Evolutionary conservation across 2,888 invertebrate species (phyloP).

Genomic region (Nysson spinosus): DNA sequence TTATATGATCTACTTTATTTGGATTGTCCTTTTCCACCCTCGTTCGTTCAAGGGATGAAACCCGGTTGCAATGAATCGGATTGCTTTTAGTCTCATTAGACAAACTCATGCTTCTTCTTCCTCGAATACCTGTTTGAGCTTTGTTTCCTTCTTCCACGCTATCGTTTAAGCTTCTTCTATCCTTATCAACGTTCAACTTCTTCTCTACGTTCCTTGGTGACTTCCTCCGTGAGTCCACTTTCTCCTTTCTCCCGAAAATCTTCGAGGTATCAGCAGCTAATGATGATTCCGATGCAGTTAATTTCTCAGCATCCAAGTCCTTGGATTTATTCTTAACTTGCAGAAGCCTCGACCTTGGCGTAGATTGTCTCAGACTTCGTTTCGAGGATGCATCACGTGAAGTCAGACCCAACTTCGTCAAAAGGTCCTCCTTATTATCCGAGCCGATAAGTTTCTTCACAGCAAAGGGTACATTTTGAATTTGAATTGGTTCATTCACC

Average conservation of each 20-base stretch:
- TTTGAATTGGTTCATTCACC: conserved; percentile 43
- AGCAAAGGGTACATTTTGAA: conserved; percentile 55
- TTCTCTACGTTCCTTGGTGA: conserved; percentile 63
- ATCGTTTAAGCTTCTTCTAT: conserved; percentile 6
- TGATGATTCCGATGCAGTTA: background rate
- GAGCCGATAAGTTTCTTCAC: conserved; percentile 61
- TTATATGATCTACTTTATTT: conserved; percentile 7
- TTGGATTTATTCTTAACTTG: background rate
- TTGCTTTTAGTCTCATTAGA: conserved; percentile 1
- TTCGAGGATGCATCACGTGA: conserved; percentile 35
- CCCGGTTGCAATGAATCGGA: no score
- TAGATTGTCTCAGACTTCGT: conserved; percentile 40
- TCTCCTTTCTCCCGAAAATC: conserved; percentile 34
- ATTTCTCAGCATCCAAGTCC: conserved; percentile 1
- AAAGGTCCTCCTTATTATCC: conserved; percentile 50
- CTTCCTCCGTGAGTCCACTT: conserved; percentile 53
- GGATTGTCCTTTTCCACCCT: background rate
- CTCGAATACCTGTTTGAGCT: background rate
- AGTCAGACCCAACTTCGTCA: conserved; percentile 50
- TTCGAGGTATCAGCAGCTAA: background rate
- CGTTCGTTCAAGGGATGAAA: background rate
- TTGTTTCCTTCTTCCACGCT: background rate
- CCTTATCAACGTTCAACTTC: conserved; percentile 34
- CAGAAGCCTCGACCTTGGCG: conserved; percentile 10
- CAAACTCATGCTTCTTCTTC: conserved; percentile 22